Conservation (phyloP, 1,140 invertebrate genomes). For the Chymomyza costata region DNA sequence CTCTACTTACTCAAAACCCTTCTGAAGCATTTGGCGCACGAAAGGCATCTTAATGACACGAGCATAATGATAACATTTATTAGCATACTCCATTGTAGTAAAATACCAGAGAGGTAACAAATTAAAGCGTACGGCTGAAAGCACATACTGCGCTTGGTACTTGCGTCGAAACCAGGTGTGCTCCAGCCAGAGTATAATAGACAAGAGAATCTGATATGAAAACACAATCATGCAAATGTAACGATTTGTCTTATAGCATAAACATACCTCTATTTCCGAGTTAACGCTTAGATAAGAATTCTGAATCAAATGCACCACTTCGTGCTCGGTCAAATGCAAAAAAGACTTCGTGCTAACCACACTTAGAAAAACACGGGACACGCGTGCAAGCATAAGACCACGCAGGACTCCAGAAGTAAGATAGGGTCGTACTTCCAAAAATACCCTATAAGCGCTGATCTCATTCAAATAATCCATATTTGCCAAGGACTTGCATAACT, state of each 20-base stretch:
- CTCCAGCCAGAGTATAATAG: slow-evolving; percentile 51
- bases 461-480: slow-evolving; percentile 57
- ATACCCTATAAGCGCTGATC: slow-evolving; percentile 47
- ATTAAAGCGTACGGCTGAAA: slow-evolving; percentile 38
- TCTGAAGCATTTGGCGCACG: slow-evolving; percentile 28
- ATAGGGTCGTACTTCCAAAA: slow-evolving; percentile 41
- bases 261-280: slow-evolving; percentile 46
- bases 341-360: slow-evolving; percentile 49
- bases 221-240: too few species aligned
- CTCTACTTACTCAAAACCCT: slow-evolving; percentile 41
- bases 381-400: slow-evolving; percentile 51
- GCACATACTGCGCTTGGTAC: slow-evolving; percentile 31
- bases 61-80: slow-evolving; percentile 37
- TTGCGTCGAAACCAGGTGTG: slow-evolving; percentile 46
- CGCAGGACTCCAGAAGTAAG: slow-evolving; percentile 42
- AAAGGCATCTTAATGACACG: slow-evolving; percentile 24
- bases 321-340: slow-evolving; percentile 42
- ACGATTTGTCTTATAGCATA: rapidly evolving
- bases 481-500: slow-evolving; percentile 42
- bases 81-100: slow-evolving; percentile 34
- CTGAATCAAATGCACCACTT: slow-evolving; percentile 37
- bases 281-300: slow-evolving; percentile 54
- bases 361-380: slow-evolving; percentile 50
- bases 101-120: slow-evolving; percentile 56
- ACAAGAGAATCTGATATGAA: slow-evolving; percentile 32